Evolutionary conservation across 2,888 invertebrate genomes (phyloP).

Genomic region (Molorchus minor): DNA sequence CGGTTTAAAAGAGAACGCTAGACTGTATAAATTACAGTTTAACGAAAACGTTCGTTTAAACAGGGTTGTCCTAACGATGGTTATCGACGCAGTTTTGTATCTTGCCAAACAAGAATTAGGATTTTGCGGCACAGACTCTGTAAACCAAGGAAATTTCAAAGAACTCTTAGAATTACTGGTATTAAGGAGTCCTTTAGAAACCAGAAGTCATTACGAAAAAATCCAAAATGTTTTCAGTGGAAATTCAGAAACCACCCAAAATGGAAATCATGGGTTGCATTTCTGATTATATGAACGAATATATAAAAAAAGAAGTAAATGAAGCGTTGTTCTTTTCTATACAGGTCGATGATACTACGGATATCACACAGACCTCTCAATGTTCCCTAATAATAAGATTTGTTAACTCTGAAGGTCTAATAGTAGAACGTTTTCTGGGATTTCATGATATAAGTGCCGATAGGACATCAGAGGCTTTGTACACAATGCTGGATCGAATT

Average conservation of each 20-base stretch:
- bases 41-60: too few relatives aligned
- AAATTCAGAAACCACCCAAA: constrained; percentile 36
- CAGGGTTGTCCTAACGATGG: too few relatives aligned
- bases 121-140: too few relatives aligned
- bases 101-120: too few relatives aligned
- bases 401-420: constrained; percentile 27
- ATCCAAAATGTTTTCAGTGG: too few relatives aligned
- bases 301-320: constrained; percentile 34
- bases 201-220: too few relatives aligned
- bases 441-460: constrained; percentile 40
- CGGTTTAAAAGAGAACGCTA: too few relatives aligned
- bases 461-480: constrained; percentile 21
- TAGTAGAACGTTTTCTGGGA: constrained; percentile 40
- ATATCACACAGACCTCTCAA: constrained; percentile 39
- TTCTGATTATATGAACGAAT: constrained; percentile 35
- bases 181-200: too few relatives aligned
- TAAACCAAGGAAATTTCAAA: too few relatives aligned
- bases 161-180: too few relatives aligned
- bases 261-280: constrained; percentile 42
- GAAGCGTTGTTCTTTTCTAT: constrained; percentile 37
- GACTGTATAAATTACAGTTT: too few relatives aligned
- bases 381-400: constrained; percentile 36
- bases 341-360: constrained; percentile 41
- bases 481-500: constrained; percentile 11
- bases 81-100: too few relatives aligned